Percentiles rank a stretch among this genome's conserved stretches.
Conservation (phyloP, 2,888 invertebrate genomes). For the Agonopterix alstromeriana region DNA sequence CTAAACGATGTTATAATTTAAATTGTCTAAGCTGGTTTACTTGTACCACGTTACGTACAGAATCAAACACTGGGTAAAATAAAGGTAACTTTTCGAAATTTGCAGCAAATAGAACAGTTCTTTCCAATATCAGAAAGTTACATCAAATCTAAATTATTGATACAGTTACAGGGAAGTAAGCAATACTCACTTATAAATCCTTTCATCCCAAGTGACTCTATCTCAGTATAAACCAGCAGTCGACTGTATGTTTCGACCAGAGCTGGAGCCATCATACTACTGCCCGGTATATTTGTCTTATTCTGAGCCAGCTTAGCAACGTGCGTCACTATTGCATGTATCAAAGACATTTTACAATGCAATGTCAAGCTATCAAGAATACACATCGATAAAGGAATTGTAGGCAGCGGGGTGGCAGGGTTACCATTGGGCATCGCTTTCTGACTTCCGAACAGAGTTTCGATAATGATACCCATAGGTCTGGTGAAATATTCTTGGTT, state of each 20-base stretch:
- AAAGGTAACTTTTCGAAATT: too few relatives aligned
- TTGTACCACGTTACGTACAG: too few relatives aligned
- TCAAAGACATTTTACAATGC: conserved; percentile 95
- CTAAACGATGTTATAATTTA: too few relatives aligned
- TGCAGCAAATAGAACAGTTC: too few relatives aligned
- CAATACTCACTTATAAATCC: conserved; percentile 89
- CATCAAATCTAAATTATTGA: background rate
- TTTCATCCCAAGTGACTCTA: conserved; percentile 97
- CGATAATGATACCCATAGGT: conserved; percentile 94
- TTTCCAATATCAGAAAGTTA: too few relatives aligned
- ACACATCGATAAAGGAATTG: conserved; percentile 93
- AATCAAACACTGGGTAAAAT: too few relatives aligned
- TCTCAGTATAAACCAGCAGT: conserved; percentile 95
- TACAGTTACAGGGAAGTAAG: background rate
- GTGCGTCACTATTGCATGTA: conserved; percentile 88
- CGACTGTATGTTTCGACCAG: conserved; percentile 96
- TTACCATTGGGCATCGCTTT: conserved; percentile 73
- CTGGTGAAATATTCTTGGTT: conserved; percentile 93
- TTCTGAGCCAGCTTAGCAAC: conserved; percentile 93
- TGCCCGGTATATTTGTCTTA: conserved; percentile 85
- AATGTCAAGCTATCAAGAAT: conserved; percentile 95
- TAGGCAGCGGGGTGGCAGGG: conserved; percentile 80
- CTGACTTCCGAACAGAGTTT: conserved; percentile 86
- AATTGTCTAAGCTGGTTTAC: too few relatives aligned
- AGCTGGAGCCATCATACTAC: conserved; percentile 86